These are phyloP conservation scores for Protosalanx chinensis DNA, from an alignment of 2,797 vertebrate species.

Conservation along the genomic window DNA sequence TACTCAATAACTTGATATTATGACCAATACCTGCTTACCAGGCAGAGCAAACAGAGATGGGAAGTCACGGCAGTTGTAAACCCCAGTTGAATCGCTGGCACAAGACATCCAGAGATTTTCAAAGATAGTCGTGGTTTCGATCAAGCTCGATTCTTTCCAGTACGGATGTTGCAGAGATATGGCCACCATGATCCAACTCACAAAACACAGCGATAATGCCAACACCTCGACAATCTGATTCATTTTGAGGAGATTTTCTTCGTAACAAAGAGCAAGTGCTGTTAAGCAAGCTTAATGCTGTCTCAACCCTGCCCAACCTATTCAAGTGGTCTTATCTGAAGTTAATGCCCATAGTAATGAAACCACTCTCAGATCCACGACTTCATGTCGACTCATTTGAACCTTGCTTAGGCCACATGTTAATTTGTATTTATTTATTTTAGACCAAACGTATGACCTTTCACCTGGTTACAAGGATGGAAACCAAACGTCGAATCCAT, in stretches of 20 bases:
- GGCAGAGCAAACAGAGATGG: slow-evolving; percentile 85
- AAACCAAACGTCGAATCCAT: not conserved
- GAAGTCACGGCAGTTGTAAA: slow-evolving; percentile 84
- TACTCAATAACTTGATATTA: not conserved
- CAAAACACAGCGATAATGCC: slow-evolving; percentile 76
- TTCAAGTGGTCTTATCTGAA: slow-evolving; percentile 44
- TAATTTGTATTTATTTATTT: too few species aligned
- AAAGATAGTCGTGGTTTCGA: slow-evolving; percentile 83
- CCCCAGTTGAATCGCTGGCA: slow-evolving; percentile 83
- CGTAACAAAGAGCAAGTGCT: not conserved
- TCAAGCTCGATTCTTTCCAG: slow-evolving; percentile 87
- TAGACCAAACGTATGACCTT: slow-evolving; percentile 65
- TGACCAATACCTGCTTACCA: slow-evolving; percentile 64
- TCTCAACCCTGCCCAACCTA: not conserved
- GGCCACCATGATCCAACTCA: slow-evolving; percentile 72
- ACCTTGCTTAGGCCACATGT: slow-evolving; percentile 54
- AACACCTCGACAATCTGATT: slow-evolving; percentile 55
- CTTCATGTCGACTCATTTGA: slow-evolving; percentile 55
- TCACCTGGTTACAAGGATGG: slow-evolving; percentile 37
- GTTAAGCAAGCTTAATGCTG: too few species aligned
- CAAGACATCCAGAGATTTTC: slow-evolving; percentile 93
- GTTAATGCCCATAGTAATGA: slow-evolving; percentile 57
- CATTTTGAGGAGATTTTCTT: not conserved
- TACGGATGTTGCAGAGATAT: slow-evolving; percentile 77
- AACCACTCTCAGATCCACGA: slow-evolving; percentile 44